Evolutionary conservation across 2,888 invertebrate species (phyloP).

Genomic region (Camponotus fellah): DNA sequence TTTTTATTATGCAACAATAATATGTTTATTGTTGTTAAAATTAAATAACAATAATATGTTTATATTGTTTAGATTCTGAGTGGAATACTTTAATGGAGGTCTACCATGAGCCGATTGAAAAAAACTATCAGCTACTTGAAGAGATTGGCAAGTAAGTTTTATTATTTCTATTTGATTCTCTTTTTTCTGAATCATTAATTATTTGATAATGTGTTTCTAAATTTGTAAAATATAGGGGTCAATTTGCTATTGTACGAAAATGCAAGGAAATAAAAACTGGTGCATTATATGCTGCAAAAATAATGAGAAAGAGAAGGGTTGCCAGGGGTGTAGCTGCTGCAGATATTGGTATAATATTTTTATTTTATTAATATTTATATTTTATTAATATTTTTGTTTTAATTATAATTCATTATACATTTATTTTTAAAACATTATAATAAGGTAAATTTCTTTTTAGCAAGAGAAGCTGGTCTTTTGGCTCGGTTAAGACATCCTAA

Average conservation of each 20-base stretch:
- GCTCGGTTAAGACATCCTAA: slow-evolving; percentile 88
- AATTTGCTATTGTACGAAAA: slow-evolving; percentile 89
- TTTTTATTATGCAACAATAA: slow-evolving; percentile 1
- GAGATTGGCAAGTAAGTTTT: slow-evolving; percentile 87
- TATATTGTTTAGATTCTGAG: slow-evolving; percentile 78
- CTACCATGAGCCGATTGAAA: slow-evolving; percentile 87
- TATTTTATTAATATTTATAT: background rate
- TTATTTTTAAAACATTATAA: background rate
- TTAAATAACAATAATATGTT: slow-evolving; percentile 24
- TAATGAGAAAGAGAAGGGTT: slow-evolving; percentile 88
- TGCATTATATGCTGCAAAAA: slow-evolving; percentile 89
- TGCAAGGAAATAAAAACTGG: slow-evolving; percentile 87
- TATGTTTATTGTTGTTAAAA: slow-evolving; percentile 31
- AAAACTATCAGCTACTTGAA: slow-evolving; percentile 87
- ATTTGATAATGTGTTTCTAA: background rate
- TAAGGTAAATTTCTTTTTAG: slow-evolving; percentile 66
- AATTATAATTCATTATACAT: background rate
- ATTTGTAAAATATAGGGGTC: slow-evolving; percentile 87
- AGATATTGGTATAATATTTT: slow-evolving; percentile 86
- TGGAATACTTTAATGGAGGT: slow-evolving; percentile 86
- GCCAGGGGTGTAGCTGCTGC: slow-evolving; percentile 88
- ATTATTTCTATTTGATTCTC: background rate
- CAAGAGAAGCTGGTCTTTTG: slow-evolving; percentile 88
- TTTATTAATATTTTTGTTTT: no score
- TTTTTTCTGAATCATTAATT: background rate